These are phyloP conservation scores for Dryadula phaetusa DNA, from an alignment of 2,888 invertebrate genomes.

Conservation along the genomic window DNA sequence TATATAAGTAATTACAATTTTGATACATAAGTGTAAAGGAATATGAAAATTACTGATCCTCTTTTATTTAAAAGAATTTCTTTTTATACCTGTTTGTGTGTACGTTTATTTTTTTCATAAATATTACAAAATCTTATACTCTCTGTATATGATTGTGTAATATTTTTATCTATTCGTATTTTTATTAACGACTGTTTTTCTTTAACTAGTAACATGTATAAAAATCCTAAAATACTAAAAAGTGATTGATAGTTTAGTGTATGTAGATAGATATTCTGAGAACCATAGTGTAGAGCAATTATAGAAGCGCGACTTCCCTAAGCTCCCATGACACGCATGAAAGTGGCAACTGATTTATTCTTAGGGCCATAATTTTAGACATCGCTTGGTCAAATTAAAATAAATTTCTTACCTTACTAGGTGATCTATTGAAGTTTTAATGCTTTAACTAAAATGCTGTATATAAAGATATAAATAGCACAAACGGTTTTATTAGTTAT, in stretches of 20 bases:
- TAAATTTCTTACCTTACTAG: conserved; percentile 53
- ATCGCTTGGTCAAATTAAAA: conserved; percentile 62
- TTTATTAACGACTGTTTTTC: not conserved
- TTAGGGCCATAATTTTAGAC: conserved; percentile 65
- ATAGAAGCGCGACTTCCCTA: conserved; percentile 17
- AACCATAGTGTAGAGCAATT: conserved; percentile 19
- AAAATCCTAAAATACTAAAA: not conserved
- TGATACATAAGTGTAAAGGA: no score
- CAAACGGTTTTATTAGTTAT: no score
- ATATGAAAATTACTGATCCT: no score
- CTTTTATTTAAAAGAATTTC: no score
- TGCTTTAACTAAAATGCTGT: not conserved
- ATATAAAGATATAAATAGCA: not conserved
- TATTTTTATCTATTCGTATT: no score
- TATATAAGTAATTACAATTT: no score
- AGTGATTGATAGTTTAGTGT: conserved; percentile 16
- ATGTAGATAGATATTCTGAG: conserved; percentile 8
- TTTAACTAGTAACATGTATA: not conserved
- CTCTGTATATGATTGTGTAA: no score
- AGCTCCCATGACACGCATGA: conserved; percentile 42
- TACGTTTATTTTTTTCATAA: no score
- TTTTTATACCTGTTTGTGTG: no score
- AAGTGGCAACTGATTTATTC: conserved; percentile 65
- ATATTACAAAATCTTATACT: no score
- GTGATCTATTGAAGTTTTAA: conserved; percentile 1